Conservation (phyloP, 2,113 vertebrate genomes). For the Tachysurus vachellii region DNA sequence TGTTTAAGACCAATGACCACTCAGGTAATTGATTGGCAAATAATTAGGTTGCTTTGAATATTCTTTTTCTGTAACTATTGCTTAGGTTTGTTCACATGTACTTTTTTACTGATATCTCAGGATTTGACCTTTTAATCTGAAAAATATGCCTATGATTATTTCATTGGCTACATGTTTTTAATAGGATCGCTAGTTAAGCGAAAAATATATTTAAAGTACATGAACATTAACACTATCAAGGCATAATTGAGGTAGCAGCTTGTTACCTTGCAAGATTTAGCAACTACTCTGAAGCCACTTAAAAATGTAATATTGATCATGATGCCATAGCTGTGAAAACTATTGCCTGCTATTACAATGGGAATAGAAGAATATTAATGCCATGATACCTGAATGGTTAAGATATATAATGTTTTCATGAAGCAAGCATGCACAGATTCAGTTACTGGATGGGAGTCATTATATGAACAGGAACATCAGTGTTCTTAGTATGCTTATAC, state of each 20-base stretch:
- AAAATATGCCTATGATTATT: not conserved
- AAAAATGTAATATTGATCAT: not conserved
- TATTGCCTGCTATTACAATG: not conserved
- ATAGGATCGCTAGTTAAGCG: not conserved
- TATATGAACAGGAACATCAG: not conserved
- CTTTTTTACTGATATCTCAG: not conserved
- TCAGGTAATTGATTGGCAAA: not conserved
- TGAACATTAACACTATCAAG: not conserved
- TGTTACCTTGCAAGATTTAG: not conserved
- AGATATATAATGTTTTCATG: not conserved
- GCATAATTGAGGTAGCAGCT: not conserved
- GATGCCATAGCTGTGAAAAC: not conserved
- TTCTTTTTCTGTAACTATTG: not conserved
- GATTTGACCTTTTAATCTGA: not conserved
- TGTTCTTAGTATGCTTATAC: not conserved
- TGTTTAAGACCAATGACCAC: not conserved
- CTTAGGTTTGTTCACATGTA: not conserved
- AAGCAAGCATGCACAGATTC: not conserved
- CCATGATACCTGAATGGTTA: not conserved
- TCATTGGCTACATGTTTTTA: not conserved
- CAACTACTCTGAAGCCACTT: not conserved
- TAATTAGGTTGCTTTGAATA: not conserved
- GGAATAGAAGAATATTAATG: not conserved
- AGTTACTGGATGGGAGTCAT: not conserved
- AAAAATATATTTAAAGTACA: not conserved